Base-by-base conservation (phyloP, 1,140 invertebrate species). In the Drosophila lacertosa region DNA sequence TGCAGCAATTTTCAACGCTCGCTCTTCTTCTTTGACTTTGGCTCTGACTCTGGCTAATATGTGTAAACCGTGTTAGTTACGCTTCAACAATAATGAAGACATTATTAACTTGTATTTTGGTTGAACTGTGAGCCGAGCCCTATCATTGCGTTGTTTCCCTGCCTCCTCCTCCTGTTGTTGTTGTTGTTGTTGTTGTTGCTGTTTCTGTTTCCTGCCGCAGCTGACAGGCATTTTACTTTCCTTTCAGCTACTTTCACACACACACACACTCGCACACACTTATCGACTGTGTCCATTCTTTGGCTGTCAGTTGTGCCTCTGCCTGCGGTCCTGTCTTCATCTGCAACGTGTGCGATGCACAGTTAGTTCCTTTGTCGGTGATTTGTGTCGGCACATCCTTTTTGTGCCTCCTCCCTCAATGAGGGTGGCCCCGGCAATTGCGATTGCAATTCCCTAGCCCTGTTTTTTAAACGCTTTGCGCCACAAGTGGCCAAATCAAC, bases 1-100 rank as follows among this genome's bases (percentile, higher is more conserved):
- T 77, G 73, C 65, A 70, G 73, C 65, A 70, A 86, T 82, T 86
- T 74, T 74, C 65, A 77, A 82, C 81, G 82, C 81, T 79, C 45
- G 74, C 78, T 82, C 42, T 35, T 39, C 24, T 24, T 16, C 51
- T 20, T 55, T 11, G 33, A 24, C 29, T 11, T 42, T 33, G 57
- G 26, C 16, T 55, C 44, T 58, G 54, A 57, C 59, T 67, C 72
- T 74, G 80, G 86, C 86, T 89, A 89, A 89, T 86, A 89, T 89
- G 86, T 89, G 86, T 86, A 89, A 89, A 88, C 88, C 88, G 70
- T 67, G 71, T 90, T 90, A 90, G 88, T 74, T 90, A 88, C 88
- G 88, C 88, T 90, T 90, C 75, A 88, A 80, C 70, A 90, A 90
- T 90, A 88, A 90, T 90, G 88, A 90, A 90, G 86, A 90, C 88